A percentile compares a stretch with the other conserved stretches of the same genome.
These are phyloP conservation scores for Centroberyx gerrardi DNA, from an alignment of 2,797 vertebrate genomes.

Conservation along the genomic window DNA sequence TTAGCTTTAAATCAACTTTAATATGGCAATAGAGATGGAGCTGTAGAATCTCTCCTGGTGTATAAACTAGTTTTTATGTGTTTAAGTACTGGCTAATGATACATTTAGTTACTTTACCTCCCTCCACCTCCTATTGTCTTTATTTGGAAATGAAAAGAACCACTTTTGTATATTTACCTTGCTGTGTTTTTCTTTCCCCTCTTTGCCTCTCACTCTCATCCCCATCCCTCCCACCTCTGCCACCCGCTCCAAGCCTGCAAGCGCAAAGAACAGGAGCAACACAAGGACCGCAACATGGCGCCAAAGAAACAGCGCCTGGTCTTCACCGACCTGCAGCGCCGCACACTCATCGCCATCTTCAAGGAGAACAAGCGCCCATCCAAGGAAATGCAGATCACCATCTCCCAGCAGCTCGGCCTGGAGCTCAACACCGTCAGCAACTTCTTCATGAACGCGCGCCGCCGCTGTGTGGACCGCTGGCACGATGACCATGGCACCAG, in stretches of 20 bases:
- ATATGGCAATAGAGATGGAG: conserved; percentile 82
- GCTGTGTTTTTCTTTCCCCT: conserved; percentile 71
- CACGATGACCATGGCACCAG: conserved; percentile 92
- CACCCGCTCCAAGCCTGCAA: conserved; percentile 92
- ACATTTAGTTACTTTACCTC: conserved; percentile 56
- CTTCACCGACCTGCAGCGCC: conserved; percentile 98
- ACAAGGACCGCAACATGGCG: conserved; percentile 94
- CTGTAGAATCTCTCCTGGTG: conserved; percentile 65
- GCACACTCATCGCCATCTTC: conserved; percentile 98
- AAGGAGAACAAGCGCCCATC: conserved; percentile 99
- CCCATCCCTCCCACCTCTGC: conserved; percentile 74
- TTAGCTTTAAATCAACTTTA: conserved; percentile 89
- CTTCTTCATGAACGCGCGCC: conserved; percentile 99
- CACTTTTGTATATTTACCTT: conserved; percentile 81
- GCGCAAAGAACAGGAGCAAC: conserved; percentile 98
- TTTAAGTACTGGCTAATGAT: conserved; percentile 69
- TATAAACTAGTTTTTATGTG: conserved; percentile 69
- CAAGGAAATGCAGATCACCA: conserved; percentile 99
- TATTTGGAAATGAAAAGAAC: conserved; percentile 31
- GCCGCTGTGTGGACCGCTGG: conserved; percentile 97
- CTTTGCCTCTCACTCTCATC: conserved; percentile 81
- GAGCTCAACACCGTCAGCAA: conserved; percentile 99
- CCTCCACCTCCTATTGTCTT: conserved; percentile 47
- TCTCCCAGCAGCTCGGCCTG: conserved; percentile 97
- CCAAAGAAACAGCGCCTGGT: conserved; percentile 98